Evolutionary conservation across 2,113 vertebrate species (phyloP), one percentile per base, ranked within the genome.

Genomic region (Zapornia atra): DNA sequence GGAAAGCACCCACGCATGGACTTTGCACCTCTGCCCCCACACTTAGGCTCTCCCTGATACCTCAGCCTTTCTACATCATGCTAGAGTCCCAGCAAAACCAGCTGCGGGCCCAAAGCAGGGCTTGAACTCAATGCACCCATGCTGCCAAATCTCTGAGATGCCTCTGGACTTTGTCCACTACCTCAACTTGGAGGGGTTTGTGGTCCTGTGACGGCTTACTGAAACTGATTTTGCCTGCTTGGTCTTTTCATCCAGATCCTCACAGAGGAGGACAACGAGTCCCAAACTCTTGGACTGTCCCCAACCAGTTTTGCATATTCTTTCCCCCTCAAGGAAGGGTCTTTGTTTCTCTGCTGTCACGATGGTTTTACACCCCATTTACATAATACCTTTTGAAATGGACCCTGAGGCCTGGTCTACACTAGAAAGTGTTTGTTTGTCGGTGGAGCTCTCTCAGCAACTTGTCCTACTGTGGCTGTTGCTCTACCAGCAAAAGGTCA

Each of bases 301-400:
- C 69, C 89, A 85, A 38, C 5, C 36, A 40, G 18, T 65, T 96
- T 94, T 92, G 73, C 81, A 80, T 82, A 79, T 87, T 92, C 44
- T 28, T 96, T 72, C 26, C 12, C 73, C 89, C 73, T 68, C 53
- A 53, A 92, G 81, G 78, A 87, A 72, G 0, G 2, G 44, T 85
- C 61, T 87, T 92, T 94, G 75, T 92, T 91, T 82, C 73, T 86
- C 78, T 82, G 73, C 50, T 96, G 89, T 91, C 66, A 87, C 3
- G 20, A 59, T 11, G 65, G 36, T 46, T 97, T 96, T 87, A 77
- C 57, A 92, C 25, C 0, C 40, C 15, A 87, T 97, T 93, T 85
- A 87, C 65, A 79, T 92, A 89, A 95, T 64, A 85, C 59, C 70
- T 90, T 95, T 79, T 79, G 81, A 94, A 96, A 91, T 53, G 48